Evolutionary conservation across 2,113 vertebrate genomes (phyloP), one percentile per base, ranked within the genome.

Genomic region (Heterochromis multidens): DNA sequence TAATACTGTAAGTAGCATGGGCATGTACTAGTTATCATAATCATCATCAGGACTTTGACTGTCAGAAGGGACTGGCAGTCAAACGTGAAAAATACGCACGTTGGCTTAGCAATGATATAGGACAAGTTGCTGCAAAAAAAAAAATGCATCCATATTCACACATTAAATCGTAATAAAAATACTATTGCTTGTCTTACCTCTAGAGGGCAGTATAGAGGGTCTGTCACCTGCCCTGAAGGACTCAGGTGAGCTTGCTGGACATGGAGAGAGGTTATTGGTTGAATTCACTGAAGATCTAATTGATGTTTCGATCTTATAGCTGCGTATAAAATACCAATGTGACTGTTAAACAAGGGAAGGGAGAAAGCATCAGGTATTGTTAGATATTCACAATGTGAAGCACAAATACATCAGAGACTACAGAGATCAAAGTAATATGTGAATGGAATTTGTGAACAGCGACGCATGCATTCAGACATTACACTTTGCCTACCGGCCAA

Each of bases 271-370:
- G 62, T 90, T 92, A 87, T 93, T 96, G 80, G 96, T 96, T 29
- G 95, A 92, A 93, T 98, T 98, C 76, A 95, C 89, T 58, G 79
- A 78, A 56, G 94, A 70, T 88, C 95, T 94, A 89, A 97, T 88
- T 59, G 96, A 95, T 77, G 96, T 97, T 95, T 98, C 97, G 87
- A 98, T 97, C 86, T 77, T 96, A 86, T 99, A 98, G 90, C 98
- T 99, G 95, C 85, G 82, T 89, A 95, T 88, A 96, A 93, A 91
- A 95, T 88, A 95, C 82, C 91, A 95, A 93, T 91, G 83, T 84
- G 83, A 90, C 84, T 90, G 85, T 91, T 95, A 91, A 88, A 91
- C 88, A 90, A 88, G 88, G 90, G 87, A 85, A 83, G 87, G 91
- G 82, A 89, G 88, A 93, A 89, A 89, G 84, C 82, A 88, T 80